These are phyloP conservation scores for Aradophagus sp. DNA, from an alignment of 1,140 invertebrate genomes.

Conservation along the genomic window DNA sequence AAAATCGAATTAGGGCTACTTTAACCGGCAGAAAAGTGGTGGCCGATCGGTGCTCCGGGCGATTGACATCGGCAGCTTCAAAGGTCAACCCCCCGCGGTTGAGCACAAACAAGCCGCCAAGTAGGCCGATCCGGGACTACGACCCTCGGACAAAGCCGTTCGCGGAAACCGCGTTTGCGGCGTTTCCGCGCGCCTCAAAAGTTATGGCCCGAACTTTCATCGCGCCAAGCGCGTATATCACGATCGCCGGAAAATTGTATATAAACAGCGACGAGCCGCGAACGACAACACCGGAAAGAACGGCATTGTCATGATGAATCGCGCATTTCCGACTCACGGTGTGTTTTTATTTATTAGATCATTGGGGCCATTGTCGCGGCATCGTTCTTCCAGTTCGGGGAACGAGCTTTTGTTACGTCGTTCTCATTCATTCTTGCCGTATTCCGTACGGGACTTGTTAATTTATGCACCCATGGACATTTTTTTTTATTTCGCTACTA, in stretches of 20 bases:
- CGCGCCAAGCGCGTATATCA: conserved; percentile 22
- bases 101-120: conserved; percentile 61
- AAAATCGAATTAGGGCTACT: conserved; percentile 16
- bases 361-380: conserved; percentile 15
- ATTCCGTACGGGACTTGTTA: no score
- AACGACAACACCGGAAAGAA: conserved; percentile 54
- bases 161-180: conserved; percentile 55
- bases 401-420: conserved; percentile 5
- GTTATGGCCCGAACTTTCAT: conserved; percentile 24
- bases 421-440: no score
- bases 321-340: conserved; percentile 25
- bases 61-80: conserved; percentile 67
- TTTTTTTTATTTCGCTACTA: no score
- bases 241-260: not conserved
- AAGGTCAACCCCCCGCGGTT: conserved; percentile 61
- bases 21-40: conserved; percentile 1
- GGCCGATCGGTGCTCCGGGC: conserved; percentile 3
- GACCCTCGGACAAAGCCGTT: conserved; percentile 56
- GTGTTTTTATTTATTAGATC: conserved; percentile 37
- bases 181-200: conserved; percentile 21
- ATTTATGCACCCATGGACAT: no score
- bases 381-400: conserved; percentile 13
- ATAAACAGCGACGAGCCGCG: conserved; percentile 35
- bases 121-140: conserved; percentile 37
- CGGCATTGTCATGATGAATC: conserved; percentile 41